Conservation (phyloP, 1,140 invertebrate genomes). For the Neomicropteryx cornuta region DNA sequence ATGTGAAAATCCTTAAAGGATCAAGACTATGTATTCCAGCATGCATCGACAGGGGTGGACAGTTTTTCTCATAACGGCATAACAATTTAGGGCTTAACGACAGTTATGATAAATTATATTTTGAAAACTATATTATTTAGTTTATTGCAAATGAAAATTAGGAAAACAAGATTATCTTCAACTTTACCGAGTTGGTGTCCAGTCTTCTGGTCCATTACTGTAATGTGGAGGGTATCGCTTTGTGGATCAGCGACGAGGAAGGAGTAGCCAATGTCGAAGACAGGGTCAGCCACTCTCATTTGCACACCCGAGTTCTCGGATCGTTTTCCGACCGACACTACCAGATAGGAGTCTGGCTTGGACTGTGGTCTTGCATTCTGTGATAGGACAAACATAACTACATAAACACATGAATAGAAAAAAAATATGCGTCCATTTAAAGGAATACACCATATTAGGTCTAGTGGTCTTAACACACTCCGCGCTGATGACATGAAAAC, state of each 20-base stretch:
- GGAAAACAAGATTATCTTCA: no score
- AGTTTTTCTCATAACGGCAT: no score
- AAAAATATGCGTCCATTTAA: not conserved
- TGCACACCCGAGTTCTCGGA: conserved; percentile 57
- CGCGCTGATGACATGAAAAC: no score
- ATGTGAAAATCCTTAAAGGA: no score
- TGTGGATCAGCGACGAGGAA: conserved; percentile 86
- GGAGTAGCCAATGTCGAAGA: conserved; percentile 74
- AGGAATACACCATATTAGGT: no score
- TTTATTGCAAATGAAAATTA: no score
- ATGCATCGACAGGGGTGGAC: no score
- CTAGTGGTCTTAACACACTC: no score
- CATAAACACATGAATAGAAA: conserved; percentile 2
- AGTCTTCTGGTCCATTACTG: conserved; percentile 76
- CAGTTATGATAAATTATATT: no score
- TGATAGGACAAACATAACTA: conserved; percentile 22
- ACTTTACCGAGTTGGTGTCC: conserved; percentile 57
- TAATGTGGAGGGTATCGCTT: conserved; percentile 68
- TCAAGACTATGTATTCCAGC: no score
- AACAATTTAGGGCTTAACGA: no score
- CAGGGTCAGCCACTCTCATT: conserved; percentile 60
- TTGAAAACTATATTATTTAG: no score
- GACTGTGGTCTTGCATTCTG: conserved; percentile 55
- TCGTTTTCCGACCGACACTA: conserved; percentile 57
- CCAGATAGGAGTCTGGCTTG: conserved; percentile 68